Percentiles rank a stretch among this genome's conserved stretches.
Evolutionary conservation across 2,888 invertebrate genomes (phyloP).

Genomic region (Spodoptera picta): DNA sequence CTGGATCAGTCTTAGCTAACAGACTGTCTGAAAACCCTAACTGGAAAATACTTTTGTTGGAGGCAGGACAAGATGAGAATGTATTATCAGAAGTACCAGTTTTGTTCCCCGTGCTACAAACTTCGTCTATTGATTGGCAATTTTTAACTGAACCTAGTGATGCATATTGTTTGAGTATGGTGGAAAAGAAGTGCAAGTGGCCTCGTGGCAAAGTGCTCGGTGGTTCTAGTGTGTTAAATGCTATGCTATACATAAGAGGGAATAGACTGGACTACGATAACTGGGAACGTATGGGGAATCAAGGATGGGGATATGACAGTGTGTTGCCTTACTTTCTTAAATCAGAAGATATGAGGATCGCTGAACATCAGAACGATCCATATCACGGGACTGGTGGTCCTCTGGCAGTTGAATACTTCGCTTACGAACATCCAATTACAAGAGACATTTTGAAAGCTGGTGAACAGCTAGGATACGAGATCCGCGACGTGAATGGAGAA

Average conservation of each 20-base stretch:
- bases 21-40: conserved; percentile 92
- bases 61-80: conserved; percentile 94
- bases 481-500: conserved; percentile 93
- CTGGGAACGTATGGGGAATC: conserved; percentile 93
- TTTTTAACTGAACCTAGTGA: conserved; percentile 93
- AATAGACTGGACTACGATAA: conserved; percentile 94
- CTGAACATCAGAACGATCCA: conserved; percentile 85
- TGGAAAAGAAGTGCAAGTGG: conserved; percentile 91
- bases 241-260: conserved; percentile 96
- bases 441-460: conserved; percentile 92
- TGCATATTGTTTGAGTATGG: conserved; percentile 91
- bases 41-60: conserved; percentile 93
- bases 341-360: conserved; percentile 93
- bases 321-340: conserved; percentile 94
- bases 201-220: conserved; percentile 94
- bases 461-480: conserved; percentile 91
- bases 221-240: conserved; percentile 95
- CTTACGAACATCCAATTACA: conserved; percentile 91
- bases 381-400: conserved; percentile 93
- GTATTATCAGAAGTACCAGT: conserved; percentile 92
- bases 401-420: conserved; percentile 92
- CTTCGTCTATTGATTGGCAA: conserved; percentile 94
- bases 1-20: conserved; percentile 94
- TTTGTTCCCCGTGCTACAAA: conserved; percentile 91
- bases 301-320: conserved; percentile 94